Evolutionary conservation across 2,888 invertebrate species (phyloP), one percentile per base, ranked within the genome.

Genomic region (Biston betularia): DNA sequence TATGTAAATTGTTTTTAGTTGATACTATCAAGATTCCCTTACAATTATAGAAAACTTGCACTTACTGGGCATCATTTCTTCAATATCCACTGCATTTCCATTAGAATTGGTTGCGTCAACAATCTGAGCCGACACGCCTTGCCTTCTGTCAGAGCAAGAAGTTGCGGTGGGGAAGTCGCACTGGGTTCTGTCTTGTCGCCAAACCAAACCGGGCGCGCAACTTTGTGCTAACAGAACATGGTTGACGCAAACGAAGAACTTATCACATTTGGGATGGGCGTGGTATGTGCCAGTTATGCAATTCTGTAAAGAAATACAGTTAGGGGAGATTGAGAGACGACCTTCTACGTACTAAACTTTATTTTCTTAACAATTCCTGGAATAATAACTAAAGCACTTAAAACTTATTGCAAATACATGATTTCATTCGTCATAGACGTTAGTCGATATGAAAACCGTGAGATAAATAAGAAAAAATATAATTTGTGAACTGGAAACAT

Each of bases 241-340:
- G 84, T 97, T 97, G 10, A 97, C 96, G 82, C 98, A 98, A 24
- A 97, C 95, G 78, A 96, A 96, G 86, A 97, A 97, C 77, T 95
- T 95, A 62, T 95, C 95, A 79, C 97, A 98, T 57, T 95, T 94
- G 0, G 96, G 95, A 78, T 96, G 96, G 0, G 96, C 92, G 79
- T 97, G 97, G 84, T 97, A 97, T 9, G 96, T 95, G 0, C 97
- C 97, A 44, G 95, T 95, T n/a, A 89, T 88, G 81, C 97, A 97
- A 5, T 82, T 83, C 94, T 94, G 56, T 63, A 14, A 38, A 53
- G 40, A 6, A 35, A n/a, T 40, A 56, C 14, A n/a, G 2, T 10
- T 0, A 9, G 11, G n/a, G 0, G 12, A 12, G 9, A 48, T n/a
- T n/a, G n/a, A n/a, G n/a, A n/a, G 5, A 49, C 12, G 11, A 12